A percentile compares a stretch with the other conserved stretches of the same genome.
These are phyloP conservation scores for Campaea margaritaria DNA, from an alignment of 2,888 invertebrate species.

Conservation along the genomic window DNA sequence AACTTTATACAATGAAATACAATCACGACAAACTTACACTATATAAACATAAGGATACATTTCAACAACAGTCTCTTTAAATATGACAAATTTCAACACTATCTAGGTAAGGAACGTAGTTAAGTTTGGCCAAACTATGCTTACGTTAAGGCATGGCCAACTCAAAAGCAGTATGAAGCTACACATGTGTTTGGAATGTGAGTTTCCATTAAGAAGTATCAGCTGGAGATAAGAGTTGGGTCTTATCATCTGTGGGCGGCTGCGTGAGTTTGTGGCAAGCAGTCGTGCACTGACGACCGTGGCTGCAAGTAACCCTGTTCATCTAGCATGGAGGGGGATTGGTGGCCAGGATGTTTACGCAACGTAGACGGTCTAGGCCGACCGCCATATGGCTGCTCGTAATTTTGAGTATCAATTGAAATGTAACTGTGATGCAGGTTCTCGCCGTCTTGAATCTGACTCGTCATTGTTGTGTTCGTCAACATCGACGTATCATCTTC, in stretches of 20 bases:
- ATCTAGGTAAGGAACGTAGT: slow-evolving; percentile 67
- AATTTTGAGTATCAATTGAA: slow-evolving; percentile 86
- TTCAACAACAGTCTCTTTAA: slow-evolving; percentile 70
- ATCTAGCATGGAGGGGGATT: slow-evolving; percentile 78
- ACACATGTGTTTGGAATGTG: slow-evolving; percentile 83
- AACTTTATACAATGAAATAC: slow-evolving; percentile 51
- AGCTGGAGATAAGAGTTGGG: slow-evolving; percentile 70
- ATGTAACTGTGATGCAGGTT: slow-evolving; percentile 89
- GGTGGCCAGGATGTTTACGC: slow-evolving; percentile 76
- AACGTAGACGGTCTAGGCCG: slow-evolving; percentile 78
- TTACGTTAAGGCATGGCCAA: slow-evolving; percentile 74
- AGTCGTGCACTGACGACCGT: slow-evolving; percentile 80
- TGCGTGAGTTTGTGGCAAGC: slow-evolving; percentile 81
- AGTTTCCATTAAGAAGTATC: slow-evolving; percentile 79
- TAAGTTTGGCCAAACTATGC: slow-evolving; percentile 64
- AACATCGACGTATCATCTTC: slow-evolving; percentile 86
- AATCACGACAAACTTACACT: slow-evolving; percentile 60
- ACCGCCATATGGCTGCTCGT: slow-evolving; percentile 80
- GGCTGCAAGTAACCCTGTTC: slow-evolving; percentile 84
- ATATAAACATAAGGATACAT: slow-evolving; percentile 60
- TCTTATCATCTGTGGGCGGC: slow-evolving; percentile 79
- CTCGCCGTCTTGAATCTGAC: slow-evolving; percentile 87
- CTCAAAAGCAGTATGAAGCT: slow-evolving; percentile 69
- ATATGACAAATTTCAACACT: slow-evolving; percentile 56
- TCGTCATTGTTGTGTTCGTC: slow-evolving; percentile 86